Evolutionary conservation across 2,888 invertebrate species (phyloP), one percentile per base, ranked within the genome.

Genomic region (Pyralis farinalis): DNA sequence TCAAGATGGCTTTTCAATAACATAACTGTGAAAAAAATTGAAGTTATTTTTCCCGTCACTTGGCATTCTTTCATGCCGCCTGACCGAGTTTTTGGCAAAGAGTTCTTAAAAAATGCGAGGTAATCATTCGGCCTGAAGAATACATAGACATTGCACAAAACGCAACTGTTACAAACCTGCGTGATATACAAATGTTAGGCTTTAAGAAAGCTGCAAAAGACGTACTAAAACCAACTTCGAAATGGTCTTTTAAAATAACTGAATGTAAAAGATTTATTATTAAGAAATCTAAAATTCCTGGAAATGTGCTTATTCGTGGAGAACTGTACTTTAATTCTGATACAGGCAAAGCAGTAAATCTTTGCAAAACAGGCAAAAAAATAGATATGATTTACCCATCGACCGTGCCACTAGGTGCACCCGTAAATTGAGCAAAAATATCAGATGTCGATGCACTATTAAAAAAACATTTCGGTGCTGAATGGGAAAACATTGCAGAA

Each of bases 241-340:
- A 21, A 39, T 50, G 52, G 52, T 36, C 35, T 40, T 38, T 52
- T 20, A 22, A 42, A 34, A 46, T 54, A 29, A 48, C 44, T 5
- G 28, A 48, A 29, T 51, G 49, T 41, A 50, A 52, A 46, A 33
- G 43, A 42, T 50, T 49, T 31, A 47, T 49, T 48, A 12, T 54
- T 25, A 27, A 33, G 27, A 38, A 48, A 21, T 48, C 51, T 12
- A 50, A 47, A 37, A 33, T 31, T 33, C 31, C 30, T 16, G 50
- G 33, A 12, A 47, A 42, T 16, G 46, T 47, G 6, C 47, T 53
- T 34, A 42, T 51, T 12, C 42, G 48, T 27, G 45, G 47, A 21
- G 48, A 53, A 45, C 8, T 44, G 16, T 41, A 33, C 41, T 50
- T 46, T 36, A 51, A 47, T 7, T 49, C 44, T 45, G 44, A 47